These are phyloP conservation scores for Rhingia rostrata DNA, from an alignment of 2,888 invertebrate genomes.

Conservation along the genomic window DNA sequence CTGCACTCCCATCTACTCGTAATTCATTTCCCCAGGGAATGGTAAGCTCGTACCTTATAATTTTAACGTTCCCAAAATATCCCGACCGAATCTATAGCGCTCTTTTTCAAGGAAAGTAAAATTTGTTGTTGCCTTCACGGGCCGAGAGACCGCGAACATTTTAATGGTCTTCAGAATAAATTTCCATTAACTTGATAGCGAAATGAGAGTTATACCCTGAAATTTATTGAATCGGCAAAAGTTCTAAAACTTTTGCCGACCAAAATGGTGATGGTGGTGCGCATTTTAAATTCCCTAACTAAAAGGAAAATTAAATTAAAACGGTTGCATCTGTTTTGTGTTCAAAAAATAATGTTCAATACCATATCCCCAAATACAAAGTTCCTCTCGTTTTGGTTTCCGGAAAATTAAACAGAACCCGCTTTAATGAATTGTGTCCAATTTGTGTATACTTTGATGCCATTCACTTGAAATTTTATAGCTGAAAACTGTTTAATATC, in stretches of 20 bases:
- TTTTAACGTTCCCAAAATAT: background rate
- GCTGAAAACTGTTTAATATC: too few species aligned
- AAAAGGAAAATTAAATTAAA: constrained; percentile 12
- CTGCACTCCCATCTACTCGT: background rate
- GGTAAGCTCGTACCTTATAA: background rate
- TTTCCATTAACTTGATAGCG: constrained; percentile 47
- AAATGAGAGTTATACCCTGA: constrained; percentile 28
- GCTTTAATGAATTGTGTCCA: too few species aligned
- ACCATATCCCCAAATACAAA: too few species aligned
- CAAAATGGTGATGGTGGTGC: background rate
- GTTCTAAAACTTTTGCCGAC: background rate
- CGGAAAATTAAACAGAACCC: too few species aligned
- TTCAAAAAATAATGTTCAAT: constrained; percentile 35
- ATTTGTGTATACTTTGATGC: too few species aligned
- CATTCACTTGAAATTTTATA: too few species aligned
- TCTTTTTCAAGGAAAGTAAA: background rate
- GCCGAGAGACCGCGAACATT: constrained; percentile 1
- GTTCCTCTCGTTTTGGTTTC: too few species aligned
- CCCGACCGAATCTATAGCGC: constrained; percentile 8
- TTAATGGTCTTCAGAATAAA: constrained; percentile 47
- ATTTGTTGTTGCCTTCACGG: background rate
- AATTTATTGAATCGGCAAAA: constrained; percentile 44
- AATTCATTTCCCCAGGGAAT: background rate
- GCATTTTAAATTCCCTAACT: background rate
- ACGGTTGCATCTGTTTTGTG: constrained; percentile 47